Base-by-base conservation (phyloP, 2,113 vertebrate genomes). In the Cinclus mexicanus region DNA sequence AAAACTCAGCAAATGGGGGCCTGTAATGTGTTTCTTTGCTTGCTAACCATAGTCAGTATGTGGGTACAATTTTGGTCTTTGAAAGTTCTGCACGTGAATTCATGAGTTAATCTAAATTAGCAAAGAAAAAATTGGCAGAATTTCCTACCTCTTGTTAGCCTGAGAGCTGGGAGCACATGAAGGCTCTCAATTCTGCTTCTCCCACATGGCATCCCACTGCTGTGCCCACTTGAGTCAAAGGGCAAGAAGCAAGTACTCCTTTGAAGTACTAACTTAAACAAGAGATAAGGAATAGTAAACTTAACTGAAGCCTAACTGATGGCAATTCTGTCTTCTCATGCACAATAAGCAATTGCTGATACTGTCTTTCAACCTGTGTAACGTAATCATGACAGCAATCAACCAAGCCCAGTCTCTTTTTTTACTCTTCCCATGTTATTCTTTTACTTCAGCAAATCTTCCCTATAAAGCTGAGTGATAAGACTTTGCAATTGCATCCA, bases 181-280 rank as follows among this genome's bases (percentile, higher is more conserved):
- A 87, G 55, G 86, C 88, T 91, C 72, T 96, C 81, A 72, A 60
- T 79, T 72, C 90, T 82, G 35, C 95, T 86, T 89, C 63, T 83
- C 93, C 83, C 92, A 87, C 90, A 94, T 95, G 93, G 93, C 91
- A 90, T 87, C 86, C 61, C 23, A 25, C 84, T 82, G 56, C 91
- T 97, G 79, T 96, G 71, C 96, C 93, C 91, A 95, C 95, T 98
- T 97, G 83, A 96, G 74, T 89, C 94, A 91, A 93, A 93, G 94
- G 81, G 97, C 82, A 65, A 97, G 96, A 77, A 95, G 90, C 92
- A 96, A 98, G 94, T 92, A 88, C 65, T 94, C 81, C 97, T 98
- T 98, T 98, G 97, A 98, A 97, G 97, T 98, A 93, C 71, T 91
- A 92, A 97, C 96, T 98, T 97, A 97, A 98, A 97, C 91, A 95